Evolutionary conservation across 2,797 vertebrate species (phyloP).

Genomic region (Varecia variegata): DNA sequence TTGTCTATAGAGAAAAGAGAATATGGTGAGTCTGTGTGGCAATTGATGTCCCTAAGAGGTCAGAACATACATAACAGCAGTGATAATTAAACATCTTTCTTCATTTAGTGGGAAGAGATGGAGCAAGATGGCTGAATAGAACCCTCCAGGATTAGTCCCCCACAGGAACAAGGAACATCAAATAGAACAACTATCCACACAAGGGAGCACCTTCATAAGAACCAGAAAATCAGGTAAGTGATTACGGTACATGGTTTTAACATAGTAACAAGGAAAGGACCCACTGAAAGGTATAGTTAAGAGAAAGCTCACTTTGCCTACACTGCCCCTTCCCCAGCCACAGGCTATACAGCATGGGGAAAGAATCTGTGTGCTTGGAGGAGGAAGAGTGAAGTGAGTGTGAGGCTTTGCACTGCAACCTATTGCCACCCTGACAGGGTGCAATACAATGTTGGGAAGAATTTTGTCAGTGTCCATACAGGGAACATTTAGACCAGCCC

Average conservation of each 20-base stretch:
- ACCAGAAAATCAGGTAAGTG: neutral
- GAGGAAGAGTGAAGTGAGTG: neutral
- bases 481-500: neutral
- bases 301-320: neutral
- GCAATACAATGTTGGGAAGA: neutral
- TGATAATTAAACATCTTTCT: neutral
- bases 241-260: neutral
- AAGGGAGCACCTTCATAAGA: neutral
- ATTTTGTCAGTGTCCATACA: neutral
- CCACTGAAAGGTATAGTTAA: rapidly evolving
- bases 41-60: neutral
- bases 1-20: neutral
- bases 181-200: neutral
- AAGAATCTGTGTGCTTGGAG: too few species aligned
- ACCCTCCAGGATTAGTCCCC: neutral
- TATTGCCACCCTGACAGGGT: neutral
- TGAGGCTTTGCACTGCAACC: neutral
- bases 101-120: neutral
- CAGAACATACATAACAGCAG: neutral
- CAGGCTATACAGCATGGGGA: neutral
- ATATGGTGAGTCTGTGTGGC: neutral
- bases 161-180: neutral
- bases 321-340: too few species aligned
- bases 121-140: neutral
- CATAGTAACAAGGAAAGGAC: neutral